A percentile compares a stretch with the other conserved stretches of the same genome.
Conservation (phyloP, 2,113 vertebrate species). For the Protobothrops mucrosquamatus region DNA sequence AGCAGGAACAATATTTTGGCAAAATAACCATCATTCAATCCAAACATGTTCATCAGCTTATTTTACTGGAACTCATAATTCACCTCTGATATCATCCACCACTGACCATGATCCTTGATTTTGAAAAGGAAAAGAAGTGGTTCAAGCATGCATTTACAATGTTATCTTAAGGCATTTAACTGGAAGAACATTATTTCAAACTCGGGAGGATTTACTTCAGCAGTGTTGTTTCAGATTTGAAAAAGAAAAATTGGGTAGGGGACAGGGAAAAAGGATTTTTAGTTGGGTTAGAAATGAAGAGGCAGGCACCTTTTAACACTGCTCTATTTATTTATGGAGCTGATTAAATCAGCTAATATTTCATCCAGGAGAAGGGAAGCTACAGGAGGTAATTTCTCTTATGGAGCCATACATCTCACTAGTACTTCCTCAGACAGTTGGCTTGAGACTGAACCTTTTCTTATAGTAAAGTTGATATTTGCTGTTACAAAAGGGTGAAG, state of each 20-base stretch:
- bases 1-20: constrained; percentile 39
- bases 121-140: constrained; percentile 36
- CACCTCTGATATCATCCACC: neutral
- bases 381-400: neutral
- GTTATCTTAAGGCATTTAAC: neutral
- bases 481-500: neutral
- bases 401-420: neutral
- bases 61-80: constrained; percentile 43
- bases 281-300: neutral
- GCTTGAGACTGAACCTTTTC: neutral
- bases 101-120: constrained; percentile 34
- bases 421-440: neutral
- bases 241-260: neutral
- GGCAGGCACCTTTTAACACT: neutral
- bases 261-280: neutral
- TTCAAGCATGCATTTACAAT: constrained; percentile 7
- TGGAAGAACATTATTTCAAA: neutral
- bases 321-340: neutral
- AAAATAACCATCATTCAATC: constrained; percentile 45
- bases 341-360: neutral
- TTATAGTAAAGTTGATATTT: neutral
- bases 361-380: neutral
- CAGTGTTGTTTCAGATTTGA: neutral
- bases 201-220: neutral
- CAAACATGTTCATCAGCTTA: constrained; percentile 49